phyloP scores from a whole-genome alignment of 2,797 vertebrate genomes.

The Crenuchus spilurus region DNA sequence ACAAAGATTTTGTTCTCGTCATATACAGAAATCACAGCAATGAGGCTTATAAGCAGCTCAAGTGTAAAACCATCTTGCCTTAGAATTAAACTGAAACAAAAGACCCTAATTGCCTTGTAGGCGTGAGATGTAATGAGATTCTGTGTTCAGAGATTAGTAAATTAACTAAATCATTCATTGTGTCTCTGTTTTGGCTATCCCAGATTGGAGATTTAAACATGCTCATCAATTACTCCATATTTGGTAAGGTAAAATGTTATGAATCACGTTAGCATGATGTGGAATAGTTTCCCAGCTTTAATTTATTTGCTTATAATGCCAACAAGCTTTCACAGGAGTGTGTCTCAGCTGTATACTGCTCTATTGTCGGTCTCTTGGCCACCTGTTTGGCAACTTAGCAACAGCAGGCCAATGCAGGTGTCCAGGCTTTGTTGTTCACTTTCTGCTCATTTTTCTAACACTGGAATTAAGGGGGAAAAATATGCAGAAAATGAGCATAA shows the following conservation, averaged over 20 bases:
- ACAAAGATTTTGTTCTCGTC: no score
- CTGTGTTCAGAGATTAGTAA: background rate
- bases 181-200: constrained; percentile 22
- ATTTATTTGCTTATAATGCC: background rate
- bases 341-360: constrained; percentile 17
- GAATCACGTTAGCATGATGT: background rate
- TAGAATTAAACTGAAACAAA: background rate
- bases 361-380: background rate
- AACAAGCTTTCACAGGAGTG: background rate
- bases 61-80: no score
- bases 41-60: no score
- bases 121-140: background rate
- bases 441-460: background rate
- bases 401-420: constrained; percentile 3
- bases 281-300: background rate
- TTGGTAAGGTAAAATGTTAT: background rate
- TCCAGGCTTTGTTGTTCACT: constrained; percentile 6
- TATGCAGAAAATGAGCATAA: background rate
- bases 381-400: constrained; percentile 21
- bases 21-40: no score
- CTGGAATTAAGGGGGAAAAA: background rate
- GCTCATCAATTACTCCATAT: background rate
- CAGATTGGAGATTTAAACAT: background rate
- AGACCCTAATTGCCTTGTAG: background rate
- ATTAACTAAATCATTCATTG: constrained; percentile 6